phyloP scores from a whole-genome alignment of 2,888 invertebrate species.

The Syrphus vitripennis region DNA sequence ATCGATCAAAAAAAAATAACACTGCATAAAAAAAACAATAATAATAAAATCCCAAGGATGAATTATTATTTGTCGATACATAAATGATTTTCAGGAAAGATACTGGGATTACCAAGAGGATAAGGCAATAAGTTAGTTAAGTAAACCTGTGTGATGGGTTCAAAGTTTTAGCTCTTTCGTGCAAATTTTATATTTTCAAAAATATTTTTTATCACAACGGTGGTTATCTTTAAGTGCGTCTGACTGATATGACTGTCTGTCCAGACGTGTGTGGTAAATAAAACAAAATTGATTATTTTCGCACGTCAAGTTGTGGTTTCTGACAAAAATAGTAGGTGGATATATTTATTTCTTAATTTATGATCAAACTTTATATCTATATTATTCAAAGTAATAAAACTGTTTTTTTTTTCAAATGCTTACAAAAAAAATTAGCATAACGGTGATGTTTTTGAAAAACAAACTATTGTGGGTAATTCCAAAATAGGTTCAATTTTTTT shows the following conservation, averaged over 20 bases:
- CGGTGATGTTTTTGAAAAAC: too few species aligned
- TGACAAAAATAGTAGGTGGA: not conserved
- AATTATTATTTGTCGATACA: not conserved
- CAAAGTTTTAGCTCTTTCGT: not conserved
- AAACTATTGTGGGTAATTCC: too few species aligned
- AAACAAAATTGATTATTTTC: not conserved
- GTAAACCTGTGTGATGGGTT: not conserved
- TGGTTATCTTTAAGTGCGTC: not conserved
- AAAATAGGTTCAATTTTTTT: too few species aligned
- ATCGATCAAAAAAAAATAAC: not conserved
- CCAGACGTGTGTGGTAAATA: not conserved
- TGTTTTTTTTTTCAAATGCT: too few species aligned
- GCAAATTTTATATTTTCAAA: not conserved
- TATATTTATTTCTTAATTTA: not conserved
- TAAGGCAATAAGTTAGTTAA: not conserved
- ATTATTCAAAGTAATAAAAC: too few species aligned
- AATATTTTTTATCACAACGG: not conserved
- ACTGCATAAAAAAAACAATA: not conserved
- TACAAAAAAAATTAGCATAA: too few species aligned
- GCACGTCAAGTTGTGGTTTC: not conserved
- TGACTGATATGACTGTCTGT: not conserved
- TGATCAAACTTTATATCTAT: too few species aligned
- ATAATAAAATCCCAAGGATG: not conserved
- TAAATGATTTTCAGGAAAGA: not conserved
- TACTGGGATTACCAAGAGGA: not conserved